These are phyloP conservation scores for Kryptolebias marmoratus DNA, from an alignment of 2,113 vertebrate species.

Conservation along the genomic window DNA sequence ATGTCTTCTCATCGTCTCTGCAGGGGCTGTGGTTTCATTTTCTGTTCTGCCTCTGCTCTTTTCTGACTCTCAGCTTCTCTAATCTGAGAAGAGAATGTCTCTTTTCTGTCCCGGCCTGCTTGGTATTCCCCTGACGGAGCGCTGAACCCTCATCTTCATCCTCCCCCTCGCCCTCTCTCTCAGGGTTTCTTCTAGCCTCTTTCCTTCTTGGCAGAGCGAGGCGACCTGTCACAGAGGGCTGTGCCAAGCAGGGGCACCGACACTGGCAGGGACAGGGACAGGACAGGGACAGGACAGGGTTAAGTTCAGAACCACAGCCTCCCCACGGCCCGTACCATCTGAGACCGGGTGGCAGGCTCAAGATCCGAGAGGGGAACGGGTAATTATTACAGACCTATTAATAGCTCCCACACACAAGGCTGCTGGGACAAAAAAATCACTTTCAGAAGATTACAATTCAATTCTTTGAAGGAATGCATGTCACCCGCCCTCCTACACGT, in stretches of 20 bases:
- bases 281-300: constrained; percentile 9
- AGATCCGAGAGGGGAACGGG: constrained; percentile 19
- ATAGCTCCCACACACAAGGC: background rate
- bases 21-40: constrained; percentile 32
- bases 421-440: background rate
- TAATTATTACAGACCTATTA: constrained; percentile 21
- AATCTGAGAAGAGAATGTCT: constrained; percentile 53
- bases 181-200: constrained; percentile 21
- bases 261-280: constrained; percentile 21
- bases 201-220: constrained; percentile 42
- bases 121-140: constrained; percentile 60
- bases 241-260: constrained; percentile 30
- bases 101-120: constrained; percentile 45
- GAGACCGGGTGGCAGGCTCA: constrained; percentile 7
- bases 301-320: constrained; percentile 21
- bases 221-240: constrained; percentile 52
- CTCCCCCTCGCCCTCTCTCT: background rate
- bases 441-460: no score
- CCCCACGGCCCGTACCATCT: background rate
- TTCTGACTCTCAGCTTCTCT: constrained; percentile 35
- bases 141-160: constrained; percentile 9
- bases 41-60: constrained; percentile 27
- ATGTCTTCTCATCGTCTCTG: constrained; percentile 44
- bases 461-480: no score
- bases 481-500: no score